These are phyloP conservation scores for Gouania willdenowi DNA, from an alignment of 2,797 vertebrate genomes.

Conservation along the genomic window DNA sequence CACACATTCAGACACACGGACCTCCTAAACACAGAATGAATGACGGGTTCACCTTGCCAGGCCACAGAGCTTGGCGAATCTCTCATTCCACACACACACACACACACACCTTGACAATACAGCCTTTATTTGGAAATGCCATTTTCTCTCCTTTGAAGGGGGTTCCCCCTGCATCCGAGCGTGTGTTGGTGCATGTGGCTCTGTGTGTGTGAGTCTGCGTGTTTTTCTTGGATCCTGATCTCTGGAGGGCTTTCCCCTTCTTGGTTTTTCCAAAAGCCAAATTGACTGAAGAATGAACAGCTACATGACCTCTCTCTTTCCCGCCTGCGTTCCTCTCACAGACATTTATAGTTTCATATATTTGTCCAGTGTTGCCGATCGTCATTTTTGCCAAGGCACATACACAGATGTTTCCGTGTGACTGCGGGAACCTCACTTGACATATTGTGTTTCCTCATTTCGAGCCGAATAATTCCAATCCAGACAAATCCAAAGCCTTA, in stretches of 20 bases:
- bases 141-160: constrained; percentile 59
- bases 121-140: constrained; percentile 55
- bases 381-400: constrained; percentile 17
- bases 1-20: constrained; percentile 9
- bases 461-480: no score
- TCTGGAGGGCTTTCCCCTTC: constrained; percentile 67
- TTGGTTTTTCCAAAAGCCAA: constrained; percentile 63
- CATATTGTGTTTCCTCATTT: no score
- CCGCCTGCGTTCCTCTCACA: constrained; percentile 22
- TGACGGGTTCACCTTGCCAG: constrained; percentile 44
- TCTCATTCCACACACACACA: constrained; percentile 8
- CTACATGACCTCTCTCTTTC: constrained; percentile 26
- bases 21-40: constrained; percentile 42
- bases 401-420: constrained; percentile 26
- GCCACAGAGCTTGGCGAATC: constrained; percentile 43
- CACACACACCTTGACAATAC: constrained; percentile 54
- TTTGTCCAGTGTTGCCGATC: constrained; percentile 32
- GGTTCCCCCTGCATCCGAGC: constrained; percentile 36
- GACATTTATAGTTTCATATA: constrained; percentile 37
- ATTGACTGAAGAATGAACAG: constrained; percentile 25
- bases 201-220: constrained; percentile 18
- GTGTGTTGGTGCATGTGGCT: constrained; percentile 10
- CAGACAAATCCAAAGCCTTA: no score
- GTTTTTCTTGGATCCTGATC: constrained; percentile 58
- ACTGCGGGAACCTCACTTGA: no score